A percentile compares a stretch with the other conserved stretches of the same genome.
Evolutionary conservation across 2,888 invertebrate genomes (phyloP).

Genomic region (Caradrina clavipalpis): DNA sequence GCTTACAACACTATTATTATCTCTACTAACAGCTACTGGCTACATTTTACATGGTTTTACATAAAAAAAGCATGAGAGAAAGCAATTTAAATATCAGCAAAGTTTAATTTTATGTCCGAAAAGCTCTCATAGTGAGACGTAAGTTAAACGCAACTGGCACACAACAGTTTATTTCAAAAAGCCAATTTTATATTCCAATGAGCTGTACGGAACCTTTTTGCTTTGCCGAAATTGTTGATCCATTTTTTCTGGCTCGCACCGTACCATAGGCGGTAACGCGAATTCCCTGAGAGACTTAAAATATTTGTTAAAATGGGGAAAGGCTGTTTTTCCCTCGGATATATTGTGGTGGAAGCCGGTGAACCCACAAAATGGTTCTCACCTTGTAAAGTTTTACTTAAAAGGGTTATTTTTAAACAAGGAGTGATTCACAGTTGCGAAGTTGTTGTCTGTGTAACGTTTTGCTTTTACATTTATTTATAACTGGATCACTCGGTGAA

Average conservation of each 20-base stretch:
- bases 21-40: neutral
- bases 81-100: conserved; percentile 33
- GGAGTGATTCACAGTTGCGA: neutral
- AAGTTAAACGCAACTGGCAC: conserved; percentile 27
- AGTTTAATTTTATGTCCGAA: conserved; percentile 42
- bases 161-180: conserved; percentile 47
- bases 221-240: conserved; percentile 63
- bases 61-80: conserved; percentile 6
- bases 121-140: conserved; percentile 16
- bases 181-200: conserved; percentile 58
- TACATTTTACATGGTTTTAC: conserved; percentile 4
- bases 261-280: conserved; percentile 56
- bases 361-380: conserved; percentile 47
- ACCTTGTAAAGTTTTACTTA: conserved; percentile 34
- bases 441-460: neutral
- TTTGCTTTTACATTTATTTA: neutral
- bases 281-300: conserved; percentile 70
- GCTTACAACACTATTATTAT: neutral
- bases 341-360: conserved; percentile 52
- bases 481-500: too few relatives aligned
- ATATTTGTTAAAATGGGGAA: conserved; percentile 71
- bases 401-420: conserved; percentile 44
- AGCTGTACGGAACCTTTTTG: conserved; percentile 57
- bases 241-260: conserved; percentile 59
- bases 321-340: conserved; percentile 62